A percentile compares a stretch with the other conserved stretches of the same genome.
Evolutionary conservation across 2,797 vertebrate species (phyloP).

Genomic region (Steatocranus sp.): DNA sequence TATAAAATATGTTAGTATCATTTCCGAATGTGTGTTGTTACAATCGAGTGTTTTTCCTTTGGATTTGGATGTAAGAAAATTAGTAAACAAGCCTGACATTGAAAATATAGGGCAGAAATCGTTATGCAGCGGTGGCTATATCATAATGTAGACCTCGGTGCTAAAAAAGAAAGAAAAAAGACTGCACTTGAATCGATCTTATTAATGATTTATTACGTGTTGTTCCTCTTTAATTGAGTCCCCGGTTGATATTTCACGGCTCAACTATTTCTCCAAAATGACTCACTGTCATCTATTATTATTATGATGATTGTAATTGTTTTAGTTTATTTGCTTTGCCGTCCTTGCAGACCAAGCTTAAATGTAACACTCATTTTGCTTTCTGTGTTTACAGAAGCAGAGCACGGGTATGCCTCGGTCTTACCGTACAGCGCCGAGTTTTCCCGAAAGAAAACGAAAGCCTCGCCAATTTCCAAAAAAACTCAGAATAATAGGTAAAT

Average conservation of each 20-base stretch:
- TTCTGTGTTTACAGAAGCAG: slow-evolving; percentile 83
- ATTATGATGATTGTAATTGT: not conserved
- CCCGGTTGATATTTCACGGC: not conserved
- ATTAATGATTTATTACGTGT: not conserved
- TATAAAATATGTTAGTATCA: not conserved
- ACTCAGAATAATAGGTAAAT: slow-evolving; percentile 91
- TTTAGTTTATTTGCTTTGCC: not conserved
- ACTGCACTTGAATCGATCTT: not conserved
- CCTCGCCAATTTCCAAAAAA: slow-evolving; percentile 89
- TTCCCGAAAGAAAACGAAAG: slow-evolving; percentile 94
- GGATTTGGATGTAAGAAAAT: not conserved
- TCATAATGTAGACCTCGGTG: not conserved
- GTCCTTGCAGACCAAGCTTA: not conserved
- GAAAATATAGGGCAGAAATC: slow-evolving; percentile 1
- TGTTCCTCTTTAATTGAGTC: not conserved
- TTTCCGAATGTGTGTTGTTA: not conserved
- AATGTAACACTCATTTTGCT: slow-evolving; percentile 18
- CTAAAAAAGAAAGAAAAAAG: not conserved
- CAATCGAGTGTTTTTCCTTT: not conserved
- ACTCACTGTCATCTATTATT: not conserved
- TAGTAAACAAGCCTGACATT: slow-evolving; percentile 45
- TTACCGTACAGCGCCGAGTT: slow-evolving; percentile 94
- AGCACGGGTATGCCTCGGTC: slow-evolving; percentile 97
- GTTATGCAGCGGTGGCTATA: not conserved
- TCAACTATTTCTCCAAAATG: not conserved